Percentiles rank a stretch among this genome's conserved stretches.
These are phyloP conservation scores for Noctilio leporinus DNA, from an alignment of 2,113 vertebrate species.

Conservation along the genomic window DNA sequence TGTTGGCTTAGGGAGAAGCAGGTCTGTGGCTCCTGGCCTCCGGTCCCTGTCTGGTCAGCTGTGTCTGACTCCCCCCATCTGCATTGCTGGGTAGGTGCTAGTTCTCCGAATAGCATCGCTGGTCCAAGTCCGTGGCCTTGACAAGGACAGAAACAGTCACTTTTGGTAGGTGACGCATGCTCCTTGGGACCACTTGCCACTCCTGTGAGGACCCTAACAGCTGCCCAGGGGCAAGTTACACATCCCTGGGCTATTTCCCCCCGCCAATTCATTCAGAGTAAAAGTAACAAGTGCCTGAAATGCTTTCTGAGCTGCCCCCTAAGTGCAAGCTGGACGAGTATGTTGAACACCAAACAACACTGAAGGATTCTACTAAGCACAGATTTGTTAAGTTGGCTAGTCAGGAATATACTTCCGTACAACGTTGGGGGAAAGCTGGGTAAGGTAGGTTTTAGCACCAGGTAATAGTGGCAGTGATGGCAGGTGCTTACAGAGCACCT, in stretches of 20 bases:
- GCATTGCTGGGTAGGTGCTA: background rate
- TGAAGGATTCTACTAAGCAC: background rate
- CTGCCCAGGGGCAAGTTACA: background rate
- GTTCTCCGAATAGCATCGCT: background rate
- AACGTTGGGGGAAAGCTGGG: background rate
- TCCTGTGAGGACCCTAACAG: background rate
- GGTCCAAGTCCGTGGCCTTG: background rate
- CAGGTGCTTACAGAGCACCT: fast-evolving
- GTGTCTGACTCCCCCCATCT: background rate
- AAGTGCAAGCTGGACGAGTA: no score
- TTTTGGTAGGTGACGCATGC: background rate
- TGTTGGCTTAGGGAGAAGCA: background rate
- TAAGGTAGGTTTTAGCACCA: background rate
- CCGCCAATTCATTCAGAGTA: background rate
- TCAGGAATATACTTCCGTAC: background rate
- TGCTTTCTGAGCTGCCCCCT: background rate
- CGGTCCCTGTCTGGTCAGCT: background rate
- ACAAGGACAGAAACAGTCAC: background rate
- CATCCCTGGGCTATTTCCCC: background rate
- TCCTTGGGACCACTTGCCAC: background rate
- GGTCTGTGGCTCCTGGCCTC: background rate
- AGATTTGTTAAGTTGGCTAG: background rate
- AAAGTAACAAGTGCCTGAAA: background rate
- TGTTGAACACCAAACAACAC: background rate
- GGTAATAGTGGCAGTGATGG: background rate